Evolutionary conservation across 2,888 invertebrate genomes (phyloP).

Genomic region (Pherbina coryleti): DNA sequence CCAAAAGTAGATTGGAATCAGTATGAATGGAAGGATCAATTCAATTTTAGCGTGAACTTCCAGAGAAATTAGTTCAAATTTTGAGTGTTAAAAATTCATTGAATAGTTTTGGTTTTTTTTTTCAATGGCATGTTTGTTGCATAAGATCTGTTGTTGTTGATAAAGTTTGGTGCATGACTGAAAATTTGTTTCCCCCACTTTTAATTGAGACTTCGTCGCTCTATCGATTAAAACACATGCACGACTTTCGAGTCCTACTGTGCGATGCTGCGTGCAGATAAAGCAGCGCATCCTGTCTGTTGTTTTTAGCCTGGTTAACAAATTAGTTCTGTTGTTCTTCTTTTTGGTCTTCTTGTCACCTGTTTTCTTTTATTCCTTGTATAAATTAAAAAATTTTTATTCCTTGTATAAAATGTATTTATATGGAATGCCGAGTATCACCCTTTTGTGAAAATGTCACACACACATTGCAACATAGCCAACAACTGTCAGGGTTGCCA

Average conservation of each 20-base stretch:
- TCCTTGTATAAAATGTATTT: not conserved
- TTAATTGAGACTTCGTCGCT: not conserved
- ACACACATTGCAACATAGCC: not conserved
- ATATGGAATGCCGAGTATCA: not conserved
- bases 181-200: not conserved
- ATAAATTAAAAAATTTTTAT: too few species aligned
- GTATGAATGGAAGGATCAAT: not conserved
- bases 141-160: not conserved
- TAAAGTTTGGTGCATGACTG: not conserved
- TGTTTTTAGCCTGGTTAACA: not conserved
- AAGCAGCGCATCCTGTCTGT: not conserved
- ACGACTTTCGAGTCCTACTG: not conserved
- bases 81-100: not conserved
- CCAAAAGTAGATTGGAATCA: slow-evolving; percentile 19
- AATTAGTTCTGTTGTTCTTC: not conserved
- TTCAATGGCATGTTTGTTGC: not conserved
- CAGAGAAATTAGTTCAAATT: not conserved
- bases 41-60: not conserved
- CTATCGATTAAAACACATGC: not conserved
- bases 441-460: not conserved
- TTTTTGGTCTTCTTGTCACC: not conserved
- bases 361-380: not conserved
- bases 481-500: slow-evolving; percentile 10
- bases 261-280: not conserved
- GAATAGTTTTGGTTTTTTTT: not conserved